phyloP scores from a whole-genome alignment of 2,888 invertebrate species.

The Eueremaeus valkanovi region DNA sequence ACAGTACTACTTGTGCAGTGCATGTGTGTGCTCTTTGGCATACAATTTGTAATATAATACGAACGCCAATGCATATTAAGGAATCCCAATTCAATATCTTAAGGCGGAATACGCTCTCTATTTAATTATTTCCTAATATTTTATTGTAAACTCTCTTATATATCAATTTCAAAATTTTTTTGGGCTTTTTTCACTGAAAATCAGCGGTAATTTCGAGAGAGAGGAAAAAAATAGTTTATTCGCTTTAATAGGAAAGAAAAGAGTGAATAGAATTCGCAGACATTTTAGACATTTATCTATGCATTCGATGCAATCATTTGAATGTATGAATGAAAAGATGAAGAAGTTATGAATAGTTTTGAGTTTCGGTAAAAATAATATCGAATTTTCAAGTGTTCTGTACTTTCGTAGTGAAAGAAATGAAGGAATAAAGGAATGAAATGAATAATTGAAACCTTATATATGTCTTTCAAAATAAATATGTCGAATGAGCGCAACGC shows the following conservation, averaged over 20 bases:
- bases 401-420: too few relatives aligned
- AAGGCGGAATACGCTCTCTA: slow-evolving; percentile 30
- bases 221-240: not conserved
- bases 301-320: too few relatives aligned
- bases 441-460: not conserved
- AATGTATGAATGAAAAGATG: too few relatives aligned
- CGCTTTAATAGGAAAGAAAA: too few relatives aligned
- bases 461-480: not conserved
- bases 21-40: slow-evolving; percentile 7
- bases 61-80: slow-evolving; percentile 21
- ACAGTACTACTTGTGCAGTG: not conserved
- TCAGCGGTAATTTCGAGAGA: not conserved
- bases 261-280: too few relatives aligned
- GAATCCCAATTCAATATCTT: slow-evolving; percentile 30
- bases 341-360: too few relatives aligned
- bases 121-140: slow-evolving; percentile 35
- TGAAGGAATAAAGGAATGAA: too few relatives aligned
- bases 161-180: not conserved
- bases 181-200: not conserved
- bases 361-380: too few relatives aligned
- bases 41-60: slow-evolving; percentile 31
- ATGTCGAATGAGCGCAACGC: not conserved
- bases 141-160: not conserved
- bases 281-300: too few relatives aligned
- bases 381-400: too few relatives aligned